phyloP scores from a whole-genome alignment of 2,797 vertebrate species.

The Heterohyrax brucei region DNA sequence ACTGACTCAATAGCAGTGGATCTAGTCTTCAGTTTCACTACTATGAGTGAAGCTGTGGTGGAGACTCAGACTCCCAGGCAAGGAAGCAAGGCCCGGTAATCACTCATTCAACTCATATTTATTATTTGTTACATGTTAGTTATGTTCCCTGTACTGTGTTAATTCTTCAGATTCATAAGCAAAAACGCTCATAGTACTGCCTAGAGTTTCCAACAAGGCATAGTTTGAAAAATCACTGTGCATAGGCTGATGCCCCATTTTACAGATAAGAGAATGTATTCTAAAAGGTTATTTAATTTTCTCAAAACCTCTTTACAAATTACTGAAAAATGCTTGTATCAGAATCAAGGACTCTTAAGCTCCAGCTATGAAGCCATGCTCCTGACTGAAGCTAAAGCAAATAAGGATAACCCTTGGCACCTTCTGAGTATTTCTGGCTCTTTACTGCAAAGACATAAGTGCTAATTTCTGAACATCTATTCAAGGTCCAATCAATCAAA shows the following conservation, averaged over 20 bases:
- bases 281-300: background rate
- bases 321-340: background rate
- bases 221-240: conserved; percentile 58
- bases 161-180: background rate
- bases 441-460: background rate
- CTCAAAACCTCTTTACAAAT: conserved; percentile 31
- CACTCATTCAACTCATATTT: background rate
- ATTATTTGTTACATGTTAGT: background rate
- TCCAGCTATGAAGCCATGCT: background rate
- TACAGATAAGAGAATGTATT: conserved; percentile 56
- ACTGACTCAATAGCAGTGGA: too few relatives aligned
- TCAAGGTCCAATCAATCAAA: conserved; percentile 22
- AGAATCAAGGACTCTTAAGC: background rate
- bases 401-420: background rate
- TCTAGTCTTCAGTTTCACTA: too few relatives aligned
- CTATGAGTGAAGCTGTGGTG: background rate
- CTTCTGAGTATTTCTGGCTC: background rate
- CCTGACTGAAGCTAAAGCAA: background rate
- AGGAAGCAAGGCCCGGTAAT: background rate
- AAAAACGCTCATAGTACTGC: background rate
- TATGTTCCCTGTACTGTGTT: background rate
- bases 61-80: background rate
- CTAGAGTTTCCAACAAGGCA: background rate
- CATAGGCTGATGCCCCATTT: background rate
- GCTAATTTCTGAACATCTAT: conserved; percentile 38